Base-by-base conservation (phyloP, 2,113 vertebrate species). In the Saimiri boliviensis region DNA sequence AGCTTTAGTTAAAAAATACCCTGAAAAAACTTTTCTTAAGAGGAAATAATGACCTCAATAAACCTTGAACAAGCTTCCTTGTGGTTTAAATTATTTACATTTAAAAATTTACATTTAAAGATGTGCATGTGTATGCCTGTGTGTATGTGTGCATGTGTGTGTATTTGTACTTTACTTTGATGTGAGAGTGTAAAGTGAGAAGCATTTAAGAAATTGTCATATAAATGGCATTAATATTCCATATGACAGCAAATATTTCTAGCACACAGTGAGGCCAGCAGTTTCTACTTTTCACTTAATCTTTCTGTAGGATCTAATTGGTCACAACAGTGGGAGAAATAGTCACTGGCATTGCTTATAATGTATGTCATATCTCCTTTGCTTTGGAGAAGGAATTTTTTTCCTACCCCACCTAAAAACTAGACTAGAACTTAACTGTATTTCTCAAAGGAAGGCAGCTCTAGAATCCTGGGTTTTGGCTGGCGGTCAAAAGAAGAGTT, bases 391-490 rank as follows among this genome's bases (percentile, higher is more conserved):
- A 97, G 49, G 16, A 11, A 0, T 68, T 94, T 87, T 37, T 85
- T 27, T 14, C 54, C n/a, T 84, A 5, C 1, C 25, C 9, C 85
- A 80, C 63, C 71, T 84, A 92, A 93, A 66, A 71, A 96, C 4
- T 84, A 5, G 40, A n/a, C n/a, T 49, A 92, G 79, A 96, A 60
- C 37, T 56, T 76, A 91, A 96, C 79, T 63, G 14, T 95, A 9
- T 86, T 83, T 88, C 49, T 84, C 45, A 97, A 94, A 96, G 37
- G 32, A 97, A 91, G 68, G 32, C 16, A 82, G 7, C 37, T 86
- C 91, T 92, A 56, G 35, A 97, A 97, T 97, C 83, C 68, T 96
- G 83, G 71, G 70, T 76, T 97, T 54, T 97, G 97, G 83, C 92
- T 94, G 71, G 90, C 21, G 23, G 70, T 94, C 95, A 88, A 52